These are phyloP conservation scores for Pristionchus mayeri DNA, from an alignment of 2,888 invertebrate species.

Conservation along the genomic window DNA sequence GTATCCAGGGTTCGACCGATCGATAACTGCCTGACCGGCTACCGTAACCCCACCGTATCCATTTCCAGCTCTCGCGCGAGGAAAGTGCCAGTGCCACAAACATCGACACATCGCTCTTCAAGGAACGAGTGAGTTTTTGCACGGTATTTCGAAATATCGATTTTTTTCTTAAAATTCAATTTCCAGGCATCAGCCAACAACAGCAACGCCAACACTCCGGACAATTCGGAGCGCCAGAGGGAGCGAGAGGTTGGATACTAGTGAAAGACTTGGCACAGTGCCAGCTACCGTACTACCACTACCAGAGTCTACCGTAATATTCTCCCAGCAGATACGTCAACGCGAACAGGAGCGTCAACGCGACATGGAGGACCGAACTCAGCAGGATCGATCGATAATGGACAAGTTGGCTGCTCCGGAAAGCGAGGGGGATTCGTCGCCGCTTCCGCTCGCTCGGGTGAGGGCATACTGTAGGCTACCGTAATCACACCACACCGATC, in stretches of 20 bases:
- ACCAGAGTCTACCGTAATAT: constrained; percentile 20
- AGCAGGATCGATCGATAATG: constrained; percentile 3
- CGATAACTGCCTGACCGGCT: constrained; percentile 16
- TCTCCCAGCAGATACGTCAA: no score
- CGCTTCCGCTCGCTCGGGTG: not conserved
- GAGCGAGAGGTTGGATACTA: not conserved
- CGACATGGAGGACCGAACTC: not conserved
- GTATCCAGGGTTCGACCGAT: not conserved
- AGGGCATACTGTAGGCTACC: not conserved
- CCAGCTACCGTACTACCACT: not conserved
- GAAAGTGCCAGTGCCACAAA: not conserved
- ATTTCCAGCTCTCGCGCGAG: not conserved
- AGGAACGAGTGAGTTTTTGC: constrained; percentile 20
- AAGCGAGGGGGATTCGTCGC: constrained; percentile 14
- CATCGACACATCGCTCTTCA: constrained; percentile 11
- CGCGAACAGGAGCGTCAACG: not conserved
- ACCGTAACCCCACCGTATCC: not conserved
- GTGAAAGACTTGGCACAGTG: no score
- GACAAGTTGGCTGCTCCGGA: not conserved
- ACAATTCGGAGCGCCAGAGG: constrained; percentile 17
- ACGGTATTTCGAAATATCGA: not conserved
- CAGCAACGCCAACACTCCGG: constrained; percentile 42
- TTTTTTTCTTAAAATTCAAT: no score
- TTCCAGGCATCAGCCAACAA: constrained; percentile 38
- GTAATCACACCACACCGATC: not conserved